Evolutionary conservation across 1,140 invertebrate genomes (phyloP), one percentile per base, ranked within the genome.

Genomic region (Centruroides vittatus): DNA sequence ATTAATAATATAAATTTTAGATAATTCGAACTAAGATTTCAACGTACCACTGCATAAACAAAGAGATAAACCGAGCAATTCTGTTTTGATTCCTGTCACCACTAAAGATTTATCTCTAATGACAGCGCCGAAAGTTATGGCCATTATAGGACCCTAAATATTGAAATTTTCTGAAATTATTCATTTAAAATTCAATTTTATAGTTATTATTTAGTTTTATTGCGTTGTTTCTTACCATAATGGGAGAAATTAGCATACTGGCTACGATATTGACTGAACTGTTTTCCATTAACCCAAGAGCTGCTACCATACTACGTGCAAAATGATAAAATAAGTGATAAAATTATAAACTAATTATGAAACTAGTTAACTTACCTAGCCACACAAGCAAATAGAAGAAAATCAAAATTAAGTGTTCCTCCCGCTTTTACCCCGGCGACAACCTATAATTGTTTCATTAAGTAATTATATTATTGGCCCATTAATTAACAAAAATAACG

Each of bases 241-340:
- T 76, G 0, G 88, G 88, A 3, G 88, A 90, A 3, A 91, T 85
- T 62, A 92, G 74, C 88, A 92, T 92, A 53, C 86, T 86, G 13
- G 88, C 88, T 35, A 89, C 86, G 58, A 91, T 81, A 68, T 88
- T 84, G 3, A 88, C 85, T 3, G 86, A 82, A 66, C 82, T 88
- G 70, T 88, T 84, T 71, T 92, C 88, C 4, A 87, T 77, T 47
- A 92, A 74, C 11, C 88, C 88, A 58, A 89, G 76, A 7, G 82
- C 80, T 41, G 82, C 81, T n/a, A 84, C 74, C 35, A 76, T 63
- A 35, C 74, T 75, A 46, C 3, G 68, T 67, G 57, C n/a, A 54
- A 64, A 47, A 46, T 57, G 36, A 41, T 41, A 41, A 41, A 41
- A 41, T 41, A 35, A 60, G 56, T 46, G 8, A 48, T 8, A 61